Conservation (phyloP, 1,140 invertebrate species). For the Centruroides sculpturatus region DNA sequence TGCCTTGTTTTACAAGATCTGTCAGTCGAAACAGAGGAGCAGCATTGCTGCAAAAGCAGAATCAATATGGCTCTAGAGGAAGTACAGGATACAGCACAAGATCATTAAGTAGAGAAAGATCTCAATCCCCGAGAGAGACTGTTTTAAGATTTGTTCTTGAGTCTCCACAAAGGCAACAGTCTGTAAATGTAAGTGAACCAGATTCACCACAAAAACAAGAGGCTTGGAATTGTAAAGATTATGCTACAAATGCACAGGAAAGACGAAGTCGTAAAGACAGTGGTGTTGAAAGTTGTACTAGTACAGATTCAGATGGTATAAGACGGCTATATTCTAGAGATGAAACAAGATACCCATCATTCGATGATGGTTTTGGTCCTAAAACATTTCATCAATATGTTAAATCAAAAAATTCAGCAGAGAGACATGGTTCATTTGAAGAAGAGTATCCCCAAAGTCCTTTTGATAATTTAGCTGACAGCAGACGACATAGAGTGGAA, state of each 20-base stretch:
- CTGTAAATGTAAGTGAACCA: not conserved
- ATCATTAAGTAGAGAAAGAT: conserved; percentile 15
- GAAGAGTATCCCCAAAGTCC: not conserved
- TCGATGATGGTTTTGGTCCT: not conserved
- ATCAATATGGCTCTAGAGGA: conserved; percentile 5
- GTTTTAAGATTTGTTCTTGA: conserved; percentile 14
- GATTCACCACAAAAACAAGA: conserved; percentile 1
- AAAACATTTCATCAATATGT: conserved; percentile 1
- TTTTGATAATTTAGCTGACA: conserved; percentile 5
- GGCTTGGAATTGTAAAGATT: conserved; percentile 4
- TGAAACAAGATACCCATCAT: not conserved
- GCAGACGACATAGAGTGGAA: conserved; percentile 17
- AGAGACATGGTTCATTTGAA: not conserved
- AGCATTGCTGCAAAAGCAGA: conserved; percentile 5
- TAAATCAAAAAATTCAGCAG: not conserved
- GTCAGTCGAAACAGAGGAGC: conserved; percentile 10
- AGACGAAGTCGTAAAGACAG: conserved; percentile 1
- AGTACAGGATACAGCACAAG: conserved; percentile 12
- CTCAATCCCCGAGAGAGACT: conserved; percentile 10
- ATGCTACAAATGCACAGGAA: no score
- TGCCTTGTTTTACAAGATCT: conserved; percentile 1
- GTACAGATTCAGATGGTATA: no score
- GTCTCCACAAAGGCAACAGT: not conserved
- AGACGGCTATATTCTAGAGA: no score
- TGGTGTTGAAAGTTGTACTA: conserved; percentile 10